Conservation (phyloP, 2,797 vertebrate species). For the Esox masquinongy region DNA sequence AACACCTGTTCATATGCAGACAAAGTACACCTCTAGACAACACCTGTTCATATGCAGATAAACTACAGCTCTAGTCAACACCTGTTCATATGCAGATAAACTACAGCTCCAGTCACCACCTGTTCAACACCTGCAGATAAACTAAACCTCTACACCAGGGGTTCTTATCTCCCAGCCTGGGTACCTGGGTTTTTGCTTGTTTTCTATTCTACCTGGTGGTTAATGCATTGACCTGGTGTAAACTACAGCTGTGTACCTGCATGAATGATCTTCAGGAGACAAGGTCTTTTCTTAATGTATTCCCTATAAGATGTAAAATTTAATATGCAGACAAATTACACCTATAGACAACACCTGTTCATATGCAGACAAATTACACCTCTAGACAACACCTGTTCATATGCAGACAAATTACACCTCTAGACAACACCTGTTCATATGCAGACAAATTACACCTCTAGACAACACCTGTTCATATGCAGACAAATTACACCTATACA, state of each 20-base stretch:
- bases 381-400: neutral
- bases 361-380: neutral
- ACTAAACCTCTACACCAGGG: neutral
- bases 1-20: neutral
- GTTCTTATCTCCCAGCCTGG: neutral
- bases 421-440: too few relatives aligned
- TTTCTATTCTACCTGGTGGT: neutral
- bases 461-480: neutral
- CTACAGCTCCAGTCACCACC: neutral
- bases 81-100: too few relatives aligned
- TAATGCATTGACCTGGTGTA: neutral
- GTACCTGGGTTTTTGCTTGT: too few relatives aligned
- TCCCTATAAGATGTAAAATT: too few relatives aligned
- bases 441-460: conserved; percentile 66
- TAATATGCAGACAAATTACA: neutral
- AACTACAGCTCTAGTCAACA: conserved; percentile 10
- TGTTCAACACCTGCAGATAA: neutral
- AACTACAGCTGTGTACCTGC: neutral
- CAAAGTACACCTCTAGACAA: neutral
- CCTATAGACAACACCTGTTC: neutral
- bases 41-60: conserved; percentile 63
- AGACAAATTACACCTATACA: neutral
- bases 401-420: neutral
- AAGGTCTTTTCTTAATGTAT: accelerated
- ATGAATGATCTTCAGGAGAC: too few relatives aligned